phyloP scores from a whole-genome alignment of 2,888 invertebrate species.

The Coenonympha arcania region DNA sequence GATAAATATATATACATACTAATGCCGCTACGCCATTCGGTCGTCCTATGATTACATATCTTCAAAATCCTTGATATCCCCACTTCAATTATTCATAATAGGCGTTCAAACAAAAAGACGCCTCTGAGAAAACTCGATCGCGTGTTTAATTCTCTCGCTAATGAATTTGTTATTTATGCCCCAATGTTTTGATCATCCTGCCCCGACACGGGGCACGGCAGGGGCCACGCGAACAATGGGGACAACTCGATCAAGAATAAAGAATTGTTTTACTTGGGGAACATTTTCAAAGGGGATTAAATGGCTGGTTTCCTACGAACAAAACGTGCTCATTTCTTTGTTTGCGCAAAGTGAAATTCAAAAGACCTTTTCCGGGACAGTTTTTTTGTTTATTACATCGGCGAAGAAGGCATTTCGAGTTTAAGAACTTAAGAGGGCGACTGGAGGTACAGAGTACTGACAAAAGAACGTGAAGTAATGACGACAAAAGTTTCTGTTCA shows the following conservation, averaged over 20 bases:
- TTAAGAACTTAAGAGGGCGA: conserved; percentile 16
- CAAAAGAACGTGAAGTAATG: conserved; percentile 15
- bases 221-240: conserved; percentile 27
- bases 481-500: conserved; percentile 11
- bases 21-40: too few relatives aligned
- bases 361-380: conserved; percentile 23
- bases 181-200: conserved; percentile 25
- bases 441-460: too few relatives aligned
- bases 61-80: not conserved
- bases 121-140: not conserved
- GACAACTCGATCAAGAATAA: conserved; percentile 35
- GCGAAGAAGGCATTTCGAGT: conserved; percentile 17
- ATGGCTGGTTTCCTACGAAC: conserved; percentile 36
- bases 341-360: conserved; percentile 29
- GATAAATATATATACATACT: too few relatives aligned
- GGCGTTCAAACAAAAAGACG: not conserved
- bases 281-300: conserved; percentile 37
- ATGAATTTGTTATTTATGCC: conserved; percentile 11
- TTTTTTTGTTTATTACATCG: conserved; percentile 31
- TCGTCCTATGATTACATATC: not conserved
- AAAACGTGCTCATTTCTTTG: conserved; percentile 32
- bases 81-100: not conserved
- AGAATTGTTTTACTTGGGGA: conserved; percentile 37
- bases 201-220: conserved; percentile 17
- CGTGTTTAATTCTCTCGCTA: not conserved